phyloP scores from a whole-genome alignment of 2,888 invertebrate genomes.

The Bellardia bayeri region DNA sequence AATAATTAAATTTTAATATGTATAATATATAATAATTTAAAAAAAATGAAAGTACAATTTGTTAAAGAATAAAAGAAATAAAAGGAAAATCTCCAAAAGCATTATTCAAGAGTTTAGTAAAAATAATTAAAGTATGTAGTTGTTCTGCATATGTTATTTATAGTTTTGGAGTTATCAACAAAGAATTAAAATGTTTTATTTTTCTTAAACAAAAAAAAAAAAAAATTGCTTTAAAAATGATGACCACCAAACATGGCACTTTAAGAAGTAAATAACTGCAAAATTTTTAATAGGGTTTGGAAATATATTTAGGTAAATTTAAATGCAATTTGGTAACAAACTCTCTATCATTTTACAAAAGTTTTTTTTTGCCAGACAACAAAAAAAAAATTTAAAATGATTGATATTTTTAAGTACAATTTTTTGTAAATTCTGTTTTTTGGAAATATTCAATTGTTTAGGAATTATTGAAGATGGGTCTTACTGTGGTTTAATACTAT shows the following conservation, averaged over 20 bases:
- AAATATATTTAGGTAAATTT: neutral
- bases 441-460: conserved; percentile 31
- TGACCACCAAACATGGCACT: conserved; percentile 72
- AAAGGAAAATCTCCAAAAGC: conserved; percentile 43
- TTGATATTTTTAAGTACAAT: conserved; percentile 37
- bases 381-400: conserved; percentile 38
- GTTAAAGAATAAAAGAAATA: conserved; percentile 30
- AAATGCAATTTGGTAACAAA: conserved; percentile 37
- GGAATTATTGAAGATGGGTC: conserved; percentile 39
- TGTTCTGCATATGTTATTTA: neutral
- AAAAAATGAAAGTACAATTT: conserved; percentile 30
- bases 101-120: conserved; percentile 3
- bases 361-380: conserved; percentile 14
- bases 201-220: conserved; percentile 14
- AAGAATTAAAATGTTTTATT: conserved; percentile 38
- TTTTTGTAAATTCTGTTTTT: conserved; percentile 19
- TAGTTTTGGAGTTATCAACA: conserved; percentile 60
- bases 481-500: conserved; percentile 48
- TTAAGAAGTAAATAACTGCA: conserved; percentile 41
- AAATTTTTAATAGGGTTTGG: neutral
- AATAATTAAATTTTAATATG: conserved; percentile 56
- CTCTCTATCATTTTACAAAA: conserved; percentile 4
- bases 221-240: conserved; percentile 61
- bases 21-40: conserved; percentile 48
- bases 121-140: conserved; percentile 16